phyloP scores from a whole-genome alignment of 2,113 vertebrate genomes.

The Pelusios castaneus region DNA sequence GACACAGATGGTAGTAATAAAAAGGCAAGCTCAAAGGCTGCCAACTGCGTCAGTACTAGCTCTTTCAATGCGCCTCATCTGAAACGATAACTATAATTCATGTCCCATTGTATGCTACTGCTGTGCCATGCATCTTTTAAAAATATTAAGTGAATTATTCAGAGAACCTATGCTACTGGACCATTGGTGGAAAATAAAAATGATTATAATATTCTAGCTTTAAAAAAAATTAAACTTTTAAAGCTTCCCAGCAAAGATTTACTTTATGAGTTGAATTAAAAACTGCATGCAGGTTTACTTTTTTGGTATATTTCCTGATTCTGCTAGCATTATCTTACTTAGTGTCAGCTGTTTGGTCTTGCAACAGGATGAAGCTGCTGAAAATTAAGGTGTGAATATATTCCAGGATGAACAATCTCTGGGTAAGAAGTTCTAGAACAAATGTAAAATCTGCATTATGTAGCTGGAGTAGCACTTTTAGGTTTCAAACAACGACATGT shows the following conservation, averaged over 20 bases:
- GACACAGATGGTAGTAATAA: slow-evolving; percentile 74
- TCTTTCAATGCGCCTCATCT: slow-evolving; percentile 76
- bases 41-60: slow-evolving; percentile 70
- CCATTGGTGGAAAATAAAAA: slow-evolving; percentile 31
- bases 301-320: not conserved
- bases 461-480: not conserved
- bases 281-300: not conserved
- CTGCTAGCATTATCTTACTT: not conserved
- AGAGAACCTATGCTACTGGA: not conserved
- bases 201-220: not conserved
- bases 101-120: slow-evolving; percentile 22
- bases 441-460: not conserved
- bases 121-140: slow-evolving; percentile 65
- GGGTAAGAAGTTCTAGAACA: not conserved
- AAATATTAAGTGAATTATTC: slow-evolving; percentile 67
- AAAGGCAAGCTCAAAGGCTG: slow-evolving; percentile 40
- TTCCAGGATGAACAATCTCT: not conserved
- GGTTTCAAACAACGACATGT: not conserved
- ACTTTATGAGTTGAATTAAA: slow-evolving; percentile 40
- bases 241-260: slow-evolving; percentile 47
- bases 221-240: slow-evolving; percentile 47
- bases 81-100: slow-evolving; percentile 66
- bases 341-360: not conserved
- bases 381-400: not conserved
- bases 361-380: not conserved